Base-by-base conservation (phyloP, 2,797 vertebrate genomes). In the Synanceia verrucosa region DNA sequence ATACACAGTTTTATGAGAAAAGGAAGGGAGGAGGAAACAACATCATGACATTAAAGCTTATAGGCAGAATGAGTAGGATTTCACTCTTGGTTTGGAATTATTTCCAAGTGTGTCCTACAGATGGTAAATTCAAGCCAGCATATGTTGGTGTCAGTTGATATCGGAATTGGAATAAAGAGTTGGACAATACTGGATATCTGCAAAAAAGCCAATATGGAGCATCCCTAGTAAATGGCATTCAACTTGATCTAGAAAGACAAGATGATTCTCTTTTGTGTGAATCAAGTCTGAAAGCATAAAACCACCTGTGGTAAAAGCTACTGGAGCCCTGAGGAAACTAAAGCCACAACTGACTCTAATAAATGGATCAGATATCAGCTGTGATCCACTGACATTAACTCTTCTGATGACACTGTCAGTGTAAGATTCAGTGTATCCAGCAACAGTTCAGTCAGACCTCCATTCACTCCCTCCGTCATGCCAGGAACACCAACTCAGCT, bases 281-380 rank as follows among this genome's bases (percentile, higher is more conserved):
- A 39, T 39, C 16, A 39, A 39, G 39, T 41, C 39, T 36, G 60
- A 18, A 34, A 23, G 18, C 9, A 24, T 10, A 71, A 63, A 64
- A 67, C 23, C 9, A 73, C 28, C 12, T 41, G 10, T 16, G 47
- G 55, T 41, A 29, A 65, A 62, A 55, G 11, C 13, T 34, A 13
- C 24, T 24, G 34, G n/a, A 70, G 64, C 36, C 65, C 65, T 66
- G 70, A 79, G 28, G 53, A 84, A 56, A 70, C 44, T 3, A n/a
- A 58, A 43, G n/a, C 23, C 44, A 29, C 29, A 50, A 31, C 37
- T n/a, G 26, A 31, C 19, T 4, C 18, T 1, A 16, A 43, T 26
- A 34, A 33, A 21, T n/a, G 3, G 26, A 59, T 18, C 4, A 8
- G 39, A 18, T 21, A 16, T 37, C 12, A 29, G 16, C 26, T 11